These are phyloP conservation scores for Alloplasta piceator DNA, from an alignment of 2,888 invertebrate species.

Conservation along the genomic window DNA sequence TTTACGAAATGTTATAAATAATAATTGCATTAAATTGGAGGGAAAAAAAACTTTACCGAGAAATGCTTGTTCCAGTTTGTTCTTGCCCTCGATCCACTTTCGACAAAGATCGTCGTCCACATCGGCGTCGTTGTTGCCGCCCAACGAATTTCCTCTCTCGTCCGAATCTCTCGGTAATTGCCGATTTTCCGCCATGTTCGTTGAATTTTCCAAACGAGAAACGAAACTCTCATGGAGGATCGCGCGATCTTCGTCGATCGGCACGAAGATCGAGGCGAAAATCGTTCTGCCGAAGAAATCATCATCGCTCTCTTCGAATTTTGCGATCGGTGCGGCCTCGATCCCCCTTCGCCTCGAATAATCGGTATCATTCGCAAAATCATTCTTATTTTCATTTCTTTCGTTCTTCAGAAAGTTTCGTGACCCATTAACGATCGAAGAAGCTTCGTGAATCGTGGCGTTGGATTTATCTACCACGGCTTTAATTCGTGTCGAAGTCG, in stretches of 20 bases:
- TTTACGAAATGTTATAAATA: too few species aligned
- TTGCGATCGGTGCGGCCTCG: neutral
- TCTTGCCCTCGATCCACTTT: constrained; percentile 77
- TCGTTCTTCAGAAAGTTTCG: neutral
- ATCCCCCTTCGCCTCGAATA: neutral
- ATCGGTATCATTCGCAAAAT: constrained; percentile 3
- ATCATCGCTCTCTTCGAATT: neutral
- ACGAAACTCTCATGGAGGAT: constrained; percentile 68
- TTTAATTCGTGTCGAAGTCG: neutral
- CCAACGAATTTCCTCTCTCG: constrained; percentile 35
- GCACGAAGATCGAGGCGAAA: constrained; percentile 63
- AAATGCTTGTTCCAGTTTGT: constrained; percentile 75
- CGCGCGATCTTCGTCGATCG: constrained; percentile 66
- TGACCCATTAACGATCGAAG: neutral
- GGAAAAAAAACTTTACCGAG: constrained; percentile 71
- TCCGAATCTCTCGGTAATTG: constrained; percentile 66
- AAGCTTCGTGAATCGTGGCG: neutral
- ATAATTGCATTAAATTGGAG: too few species aligned
- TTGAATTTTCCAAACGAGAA: constrained; percentile 68
- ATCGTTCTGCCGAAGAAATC: constrained; percentile 19
- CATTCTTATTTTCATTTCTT: neutral
- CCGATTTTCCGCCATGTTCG: constrained; percentile 57
- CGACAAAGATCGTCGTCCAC: constrained; percentile 74
- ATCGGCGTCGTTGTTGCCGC: constrained; percentile 47
- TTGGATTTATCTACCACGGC: neutral